phyloP scores from a whole-genome alignment of 2,888 invertebrate genomes.

The Acleris holmiana region DNA sequence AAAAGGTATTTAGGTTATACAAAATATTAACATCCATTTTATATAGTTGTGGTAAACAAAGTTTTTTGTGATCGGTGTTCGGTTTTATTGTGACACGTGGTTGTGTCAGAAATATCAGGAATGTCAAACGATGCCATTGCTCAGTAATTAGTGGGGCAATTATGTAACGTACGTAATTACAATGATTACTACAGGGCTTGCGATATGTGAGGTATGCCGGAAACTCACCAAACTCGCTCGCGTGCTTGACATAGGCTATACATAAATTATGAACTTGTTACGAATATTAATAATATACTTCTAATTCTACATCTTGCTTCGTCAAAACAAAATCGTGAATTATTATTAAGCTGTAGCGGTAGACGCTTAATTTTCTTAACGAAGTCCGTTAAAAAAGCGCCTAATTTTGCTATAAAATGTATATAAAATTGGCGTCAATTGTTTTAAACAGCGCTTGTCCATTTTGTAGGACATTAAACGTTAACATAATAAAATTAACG shows the following conservation, averaged over 20 bases:
- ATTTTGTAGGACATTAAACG: slow-evolving; percentile 11
- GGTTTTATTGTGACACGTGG: slow-evolving; percentile 45
- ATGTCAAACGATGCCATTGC: slow-evolving; percentile 39
- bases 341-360: no score
- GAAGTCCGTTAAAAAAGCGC: no score
- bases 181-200: slow-evolving; percentile 17
- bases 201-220: slow-evolving; percentile 24
- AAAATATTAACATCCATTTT: slow-evolving; percentile 7
- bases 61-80: slow-evolving; percentile 11
- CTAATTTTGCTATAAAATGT: no score
- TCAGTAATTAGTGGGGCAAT: slow-evolving; percentile 65
- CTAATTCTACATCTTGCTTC: neutral
- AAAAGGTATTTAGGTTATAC: slow-evolving; percentile 31
- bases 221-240: slow-evolving; percentile 29
- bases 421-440: neutral
- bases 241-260: slow-evolving; percentile 25
- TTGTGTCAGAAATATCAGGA: slow-evolving; percentile 14
- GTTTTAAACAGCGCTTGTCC: neutral
- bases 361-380: no score
- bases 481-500: slow-evolving; percentile 19
- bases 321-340: no score
- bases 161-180: slow-evolving; percentile 54
- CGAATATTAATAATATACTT: slow-evolving; percentile 9
- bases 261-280: slow-evolving; percentile 28
- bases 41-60: slow-evolving; percentile 31